Conservation (phyloP, 2,888 invertebrate species). For the Gari tellinella region DNA sequence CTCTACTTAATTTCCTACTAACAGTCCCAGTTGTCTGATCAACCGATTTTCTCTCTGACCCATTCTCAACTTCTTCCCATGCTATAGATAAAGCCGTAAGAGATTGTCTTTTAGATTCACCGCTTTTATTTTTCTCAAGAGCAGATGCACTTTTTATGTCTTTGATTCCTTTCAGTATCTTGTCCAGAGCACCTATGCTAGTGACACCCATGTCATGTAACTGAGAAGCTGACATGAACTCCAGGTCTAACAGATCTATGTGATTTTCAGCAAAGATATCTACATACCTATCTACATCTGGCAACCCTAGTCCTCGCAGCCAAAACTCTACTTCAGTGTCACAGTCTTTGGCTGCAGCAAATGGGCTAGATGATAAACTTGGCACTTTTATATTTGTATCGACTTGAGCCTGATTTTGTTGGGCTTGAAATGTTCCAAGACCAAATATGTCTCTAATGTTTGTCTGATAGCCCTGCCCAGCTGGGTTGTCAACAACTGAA, state of each 20-base stretch:
- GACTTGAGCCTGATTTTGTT: neutral
- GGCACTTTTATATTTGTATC: neutral
- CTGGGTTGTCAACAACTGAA: conserved; percentile 34
- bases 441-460: conserved; percentile 53
- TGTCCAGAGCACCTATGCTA: conserved; percentile 76
- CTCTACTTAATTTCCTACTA: conserved; percentile 9
- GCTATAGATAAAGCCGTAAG: conserved; percentile 39
- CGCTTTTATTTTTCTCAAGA: neutral
- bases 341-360: conserved; percentile 57
- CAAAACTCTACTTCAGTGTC: conserved; percentile 72
- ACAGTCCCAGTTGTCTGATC: conserved; percentile 2
- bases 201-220: conserved; percentile 77
- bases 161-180: conserved; percentile 73
- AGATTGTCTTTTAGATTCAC: neutral
- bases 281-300: conserved; percentile 72
- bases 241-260: conserved; percentile 74
- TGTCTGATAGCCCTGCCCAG: conserved; percentile 1
- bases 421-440: conserved; percentile 11
- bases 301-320: conserved; percentile 70
- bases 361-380: conserved; percentile 42
- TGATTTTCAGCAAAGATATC: conserved; percentile 77
- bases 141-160: conserved; percentile 48
- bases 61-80: conserved; percentile 41
- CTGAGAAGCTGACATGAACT: conserved; percentile 70
- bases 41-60: neutral